Conservation (phyloP, 2,888 invertebrate genomes). For the Seira sanloemensis region DNA sequence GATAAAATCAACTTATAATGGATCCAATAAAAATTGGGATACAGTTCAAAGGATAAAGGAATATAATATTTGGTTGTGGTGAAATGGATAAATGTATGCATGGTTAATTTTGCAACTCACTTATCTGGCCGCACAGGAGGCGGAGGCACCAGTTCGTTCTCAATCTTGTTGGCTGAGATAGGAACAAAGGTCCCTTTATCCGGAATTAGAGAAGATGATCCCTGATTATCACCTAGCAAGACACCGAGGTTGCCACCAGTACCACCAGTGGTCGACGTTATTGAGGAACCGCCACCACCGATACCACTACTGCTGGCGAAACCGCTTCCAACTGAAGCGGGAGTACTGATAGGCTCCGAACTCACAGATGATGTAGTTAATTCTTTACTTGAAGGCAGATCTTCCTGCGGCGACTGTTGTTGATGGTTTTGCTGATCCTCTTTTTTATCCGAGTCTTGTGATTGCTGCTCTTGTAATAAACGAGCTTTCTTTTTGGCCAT, state of each 20-base stretch:
- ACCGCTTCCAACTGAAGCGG: slow-evolving; percentile 50
- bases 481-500: slow-evolving; percentile 68
- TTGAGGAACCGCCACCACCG: slow-evolving; percentile 44
- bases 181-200: slow-evolving; percentile 48
- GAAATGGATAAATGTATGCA: background rate
- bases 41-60: background rate
- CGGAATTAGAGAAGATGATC: slow-evolving; percentile 44
- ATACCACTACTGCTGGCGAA: slow-evolving; percentile 48
- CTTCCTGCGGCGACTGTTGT: slow-evolving; percentile 52
- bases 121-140: slow-evolving; percentile 52
- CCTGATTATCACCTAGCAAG: slow-evolving; percentile 48
- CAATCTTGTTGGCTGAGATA: slow-evolving; percentile 48
- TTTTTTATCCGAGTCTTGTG: slow-evolving; percentile 46
- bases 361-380: slow-evolving; percentile 53
- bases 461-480: slow-evolving; percentile 37
- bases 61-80: too few species aligned
- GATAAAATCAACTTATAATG: background rate
- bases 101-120: slow-evolving; percentile 29
- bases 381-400: slow-evolving; percentile 57
- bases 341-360: slow-evolving; percentile 60
- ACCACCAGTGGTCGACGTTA: slow-evolving; percentile 33
- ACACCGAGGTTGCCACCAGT: background rate
- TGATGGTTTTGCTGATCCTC: slow-evolving; percentile 35
- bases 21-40: background rate
- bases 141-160: slow-evolving; percentile 62